Evolutionary conservation across 1,140 invertebrate genomes (phyloP), one percentile per base, ranked within the genome.

Genomic region (Atta cephalotes): DNA sequence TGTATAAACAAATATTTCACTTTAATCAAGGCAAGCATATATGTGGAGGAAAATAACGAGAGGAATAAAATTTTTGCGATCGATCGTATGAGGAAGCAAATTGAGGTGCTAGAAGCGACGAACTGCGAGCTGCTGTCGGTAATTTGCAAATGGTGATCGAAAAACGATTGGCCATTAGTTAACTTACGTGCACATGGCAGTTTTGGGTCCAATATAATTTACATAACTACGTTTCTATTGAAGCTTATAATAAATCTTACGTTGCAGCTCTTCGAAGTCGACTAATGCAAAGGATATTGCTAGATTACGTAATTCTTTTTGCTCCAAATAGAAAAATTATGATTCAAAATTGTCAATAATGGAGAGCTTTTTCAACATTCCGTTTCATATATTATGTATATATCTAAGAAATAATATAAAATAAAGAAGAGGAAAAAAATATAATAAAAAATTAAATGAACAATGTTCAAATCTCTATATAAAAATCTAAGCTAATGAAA

Each of bases 11-110:
- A 62, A 77, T 77, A 60, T 45, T 56, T 60, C 21, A 2, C 35
- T 58, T 76, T 45, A 39, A 77, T 18, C 35, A 45, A 65, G 14
- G 18, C n/a, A n/a, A 49, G 74, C 56, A 60, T 49, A 21, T 12
- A n/a, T 65, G 14, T 63, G 25, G 3, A 4, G 16, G 5, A 78
- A 63, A 66, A 4, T 12, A 28, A 14, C 28, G 28, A 70, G 28
- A 70, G 9, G 21, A 70, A 51, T 70, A 80, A 66, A 35, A 68
- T 68, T 80, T 66, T 79, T 79, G 18, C 77, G 62, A 79, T 68
- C 1, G 77, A 12, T 63, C 39, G 25, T 63, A 63, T 14, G 31
- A 66, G 18, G 4, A 31, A 45, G 62, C 14, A 53, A 62, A 80
- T 68, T 53, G 77, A 66, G 2, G 12, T 39, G 7, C 7, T n/a